Percentiles rank a stretch among this genome's conserved stretches.
These are phyloP conservation scores for Prenolepis imparis DNA, from an alignment of 2,888 invertebrate genomes.

Conservation along the genomic window DNA sequence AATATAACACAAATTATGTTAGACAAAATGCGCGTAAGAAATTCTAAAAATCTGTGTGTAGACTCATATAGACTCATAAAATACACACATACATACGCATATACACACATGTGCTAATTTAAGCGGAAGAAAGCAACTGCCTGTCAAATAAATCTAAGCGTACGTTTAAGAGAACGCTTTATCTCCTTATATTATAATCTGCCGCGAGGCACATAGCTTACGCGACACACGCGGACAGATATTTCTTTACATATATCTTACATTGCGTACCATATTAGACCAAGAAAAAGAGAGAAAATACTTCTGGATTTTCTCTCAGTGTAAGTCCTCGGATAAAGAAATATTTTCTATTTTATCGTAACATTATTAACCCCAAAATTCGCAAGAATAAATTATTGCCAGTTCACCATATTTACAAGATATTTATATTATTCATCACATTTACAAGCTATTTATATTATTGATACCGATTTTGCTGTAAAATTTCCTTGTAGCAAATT, in stretches of 20 bases:
- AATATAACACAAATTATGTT: not conserved
- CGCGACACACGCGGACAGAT: conserved; percentile 31
- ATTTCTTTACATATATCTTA: conserved; percentile 55
- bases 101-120: conserved; percentile 31
- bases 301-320: conserved; percentile 17
- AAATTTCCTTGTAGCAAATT: conserved; percentile 13
- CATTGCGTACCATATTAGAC: conserved; percentile 43
- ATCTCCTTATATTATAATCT: conserved; percentile 57
- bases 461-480: not conserved
- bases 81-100: not conserved
- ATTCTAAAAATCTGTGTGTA: conserved; percentile 1
- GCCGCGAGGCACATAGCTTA: conserved; percentile 45
- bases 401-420: not conserved
- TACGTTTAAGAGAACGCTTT: conserved; percentile 45
- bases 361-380: conserved; percentile 38
- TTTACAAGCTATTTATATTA: not conserved
- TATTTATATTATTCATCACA: not conserved
- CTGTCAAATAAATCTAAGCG: conserved; percentile 54
- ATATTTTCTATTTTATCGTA: conserved; percentile 47
- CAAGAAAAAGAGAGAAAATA: conserved; percentile 25
- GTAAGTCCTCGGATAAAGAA: conserved; percentile 8
- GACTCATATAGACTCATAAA: not conserved
- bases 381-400: conserved; percentile 35
- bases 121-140: conserved; percentile 54
- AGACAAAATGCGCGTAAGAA: not conserved